phyloP scores from a whole-genome alignment of 2,797 vertebrate genomes.

The Serranus cabrilla region DNA sequence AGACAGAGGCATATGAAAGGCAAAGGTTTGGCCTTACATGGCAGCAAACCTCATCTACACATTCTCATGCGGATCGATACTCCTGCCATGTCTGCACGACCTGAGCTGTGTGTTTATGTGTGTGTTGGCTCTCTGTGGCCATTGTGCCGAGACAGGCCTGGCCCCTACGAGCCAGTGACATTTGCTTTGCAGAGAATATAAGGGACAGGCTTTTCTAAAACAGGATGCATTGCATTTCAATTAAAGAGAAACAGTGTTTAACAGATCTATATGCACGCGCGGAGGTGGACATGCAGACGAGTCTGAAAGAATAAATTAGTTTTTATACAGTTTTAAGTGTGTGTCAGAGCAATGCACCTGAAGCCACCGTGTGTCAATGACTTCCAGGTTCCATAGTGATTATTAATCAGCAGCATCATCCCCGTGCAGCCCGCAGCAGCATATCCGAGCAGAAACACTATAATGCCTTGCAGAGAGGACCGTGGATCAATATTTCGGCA shows the following conservation, averaged over 20 bases:
- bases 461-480: slow-evolving; percentile 89
- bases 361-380: slow-evolving; percentile 85
- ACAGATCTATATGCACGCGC: neutral
- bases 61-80: slow-evolving; percentile 90
- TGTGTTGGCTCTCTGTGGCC: slow-evolving; percentile 69
- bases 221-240: slow-evolving; percentile 53
- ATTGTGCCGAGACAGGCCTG: slow-evolving; percentile 67
- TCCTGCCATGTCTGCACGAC: slow-evolving; percentile 80
- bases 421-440: slow-evolving; percentile 80
- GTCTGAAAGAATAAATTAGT: fast-evolving
- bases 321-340: neutral
- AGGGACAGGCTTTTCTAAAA: slow-evolving; percentile 32
- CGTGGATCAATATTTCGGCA: slow-evolving; percentile 92
- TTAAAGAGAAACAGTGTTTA: slow-evolving; percentile 42
- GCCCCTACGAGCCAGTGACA: slow-evolving; percentile 68
- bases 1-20: slow-evolving; percentile 53
- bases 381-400: slow-evolving; percentile 89
- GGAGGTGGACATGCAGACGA: neutral
- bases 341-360: slow-evolving; percentile 32
- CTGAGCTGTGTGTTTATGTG: slow-evolving; percentile 69
- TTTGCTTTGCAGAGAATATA: slow-evolving; percentile 71
- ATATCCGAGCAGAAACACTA: slow-evolving; percentile 86
- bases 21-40: slow-evolving; percentile 68
- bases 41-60: slow-evolving; percentile 85
- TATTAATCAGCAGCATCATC: slow-evolving; percentile 88